Conservation (phyloP, 1,140 invertebrate species). For the Plutomurus gul region DNA sequence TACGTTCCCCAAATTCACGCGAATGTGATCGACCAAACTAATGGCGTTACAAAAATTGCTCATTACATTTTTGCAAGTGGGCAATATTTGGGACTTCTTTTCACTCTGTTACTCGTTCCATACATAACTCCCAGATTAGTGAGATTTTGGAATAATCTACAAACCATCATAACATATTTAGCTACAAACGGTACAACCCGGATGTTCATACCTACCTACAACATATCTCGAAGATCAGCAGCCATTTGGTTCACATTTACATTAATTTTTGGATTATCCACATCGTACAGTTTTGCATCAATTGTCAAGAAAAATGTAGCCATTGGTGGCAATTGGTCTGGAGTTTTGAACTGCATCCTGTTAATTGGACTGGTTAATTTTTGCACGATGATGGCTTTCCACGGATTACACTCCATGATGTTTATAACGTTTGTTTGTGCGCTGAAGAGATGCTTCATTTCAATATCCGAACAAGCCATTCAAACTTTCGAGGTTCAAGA, state of each 20-base stretch:
- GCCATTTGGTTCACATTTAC: background rate
- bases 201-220: background rate
- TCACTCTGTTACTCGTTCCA: background rate
- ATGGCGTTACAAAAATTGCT: background rate
- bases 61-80: background rate
- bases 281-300: background rate
- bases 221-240: background rate
- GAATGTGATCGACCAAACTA: background rate
- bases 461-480: background rate
- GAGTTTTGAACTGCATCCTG: background rate
- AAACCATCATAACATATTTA: background rate
- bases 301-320: background rate
- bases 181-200: background rate
- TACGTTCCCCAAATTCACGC: background rate
- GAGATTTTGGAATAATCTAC: slow-evolving; percentile 7
- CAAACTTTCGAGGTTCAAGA: background rate
- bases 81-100: background rate
- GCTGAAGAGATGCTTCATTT: background rate
- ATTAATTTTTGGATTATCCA: background rate
- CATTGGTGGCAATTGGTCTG: background rate
- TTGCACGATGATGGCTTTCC: background rate
- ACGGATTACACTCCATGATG: slow-evolving; percentile 18
- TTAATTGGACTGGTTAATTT: background rate
- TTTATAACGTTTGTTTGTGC: slow-evolving; percentile 5
- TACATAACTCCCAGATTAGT: background rate